A percentile compares a stretch with the other conserved stretches of the same genome.
Evolutionary conservation across 2,888 invertebrate species (phyloP).

Genomic region (Nesidiocoris tenuis): DNA sequence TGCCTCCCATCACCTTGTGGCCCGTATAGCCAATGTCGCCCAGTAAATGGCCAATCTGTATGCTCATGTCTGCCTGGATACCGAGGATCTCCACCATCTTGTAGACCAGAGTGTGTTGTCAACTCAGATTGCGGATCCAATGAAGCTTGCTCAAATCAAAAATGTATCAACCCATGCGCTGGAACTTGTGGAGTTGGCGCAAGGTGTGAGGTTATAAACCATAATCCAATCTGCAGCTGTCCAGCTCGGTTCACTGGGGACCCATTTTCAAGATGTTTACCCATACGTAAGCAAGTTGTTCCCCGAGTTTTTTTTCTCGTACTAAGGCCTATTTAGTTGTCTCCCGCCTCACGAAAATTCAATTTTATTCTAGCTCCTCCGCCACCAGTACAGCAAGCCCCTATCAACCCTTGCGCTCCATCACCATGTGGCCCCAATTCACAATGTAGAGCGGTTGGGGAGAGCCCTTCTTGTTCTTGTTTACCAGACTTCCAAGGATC

Average conservation of each 20-base stretch:
- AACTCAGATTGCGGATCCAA: conserved; percentile 70
- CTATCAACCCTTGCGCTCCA: conserved; percentile 66
- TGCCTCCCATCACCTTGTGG: conserved; percentile 59
- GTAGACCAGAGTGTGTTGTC: conserved; percentile 76
- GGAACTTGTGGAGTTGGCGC: conserved; percentile 76
- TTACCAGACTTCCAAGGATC: conserved; percentile 53
- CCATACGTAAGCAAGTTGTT: conserved; percentile 61
- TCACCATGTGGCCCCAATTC: conserved; percentile 70
- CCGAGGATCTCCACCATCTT: conserved; percentile 57
- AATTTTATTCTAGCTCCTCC: conserved; percentile 49
- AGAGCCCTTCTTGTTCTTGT: conserved; percentile 55
- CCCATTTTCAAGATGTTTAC: conserved; percentile 67
- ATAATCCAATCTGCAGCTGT: conserved; percentile 66
- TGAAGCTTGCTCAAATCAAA: conserved; percentile 69
- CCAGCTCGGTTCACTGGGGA: conserved; percentile 68
- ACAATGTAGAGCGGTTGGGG: conserved; percentile 53
- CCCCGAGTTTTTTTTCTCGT: no score
- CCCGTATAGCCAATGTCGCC: conserved; percentile 66
- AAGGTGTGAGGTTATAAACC: conserved; percentile 72
- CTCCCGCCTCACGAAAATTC: background rate
- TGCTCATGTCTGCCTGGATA: conserved; percentile 49
- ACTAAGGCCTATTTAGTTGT: no score
- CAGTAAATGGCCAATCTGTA: conserved; percentile 56
- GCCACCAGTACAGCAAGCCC: conserved; percentile 52
- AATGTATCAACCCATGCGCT: conserved; percentile 76